Conservation (phyloP, 2,113 vertebrate species). For the Nicator chloris region DNA sequence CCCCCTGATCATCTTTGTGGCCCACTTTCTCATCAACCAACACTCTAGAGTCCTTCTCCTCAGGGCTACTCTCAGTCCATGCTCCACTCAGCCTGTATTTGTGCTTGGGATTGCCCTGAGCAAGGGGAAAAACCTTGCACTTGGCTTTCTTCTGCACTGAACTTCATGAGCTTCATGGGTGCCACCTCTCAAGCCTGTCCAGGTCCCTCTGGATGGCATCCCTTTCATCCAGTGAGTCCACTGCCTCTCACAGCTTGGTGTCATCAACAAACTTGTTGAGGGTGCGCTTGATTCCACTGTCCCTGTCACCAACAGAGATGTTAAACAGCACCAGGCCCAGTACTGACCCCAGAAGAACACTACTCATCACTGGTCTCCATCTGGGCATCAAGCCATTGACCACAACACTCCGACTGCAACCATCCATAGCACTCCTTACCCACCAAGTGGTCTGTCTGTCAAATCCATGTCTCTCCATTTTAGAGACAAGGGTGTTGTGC, state of each 20-base stretch:
- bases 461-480: not conserved
- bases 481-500: not conserved
- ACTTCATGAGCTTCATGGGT: too few species aligned
- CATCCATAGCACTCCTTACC: not conserved
- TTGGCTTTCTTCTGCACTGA: not conserved
- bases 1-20: not conserved
- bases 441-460: accelerated
- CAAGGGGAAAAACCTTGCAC: not conserved
- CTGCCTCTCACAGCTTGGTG: not conserved
- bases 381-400: not conserved
- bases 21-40: not conserved
- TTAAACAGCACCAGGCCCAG: not conserved
- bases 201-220: not conserved
- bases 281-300: not conserved
- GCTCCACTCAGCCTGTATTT: not conserved
- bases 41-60: not conserved
- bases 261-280: not conserved
- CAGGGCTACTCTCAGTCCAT: not conserved
- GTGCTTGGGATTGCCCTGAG: not conserved
- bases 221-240: not conserved
- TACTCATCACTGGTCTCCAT: not conserved
- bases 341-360: too few species aligned
- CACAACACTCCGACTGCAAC: not conserved
- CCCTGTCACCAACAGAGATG: not conserved
- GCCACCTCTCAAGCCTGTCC: not conserved